Evolutionary conservation across 92 coral and sea anemone genomes (phyloP), one percentile per base, ranked within the genome.

Genomic region (Pocillopora meandrina): DNA sequence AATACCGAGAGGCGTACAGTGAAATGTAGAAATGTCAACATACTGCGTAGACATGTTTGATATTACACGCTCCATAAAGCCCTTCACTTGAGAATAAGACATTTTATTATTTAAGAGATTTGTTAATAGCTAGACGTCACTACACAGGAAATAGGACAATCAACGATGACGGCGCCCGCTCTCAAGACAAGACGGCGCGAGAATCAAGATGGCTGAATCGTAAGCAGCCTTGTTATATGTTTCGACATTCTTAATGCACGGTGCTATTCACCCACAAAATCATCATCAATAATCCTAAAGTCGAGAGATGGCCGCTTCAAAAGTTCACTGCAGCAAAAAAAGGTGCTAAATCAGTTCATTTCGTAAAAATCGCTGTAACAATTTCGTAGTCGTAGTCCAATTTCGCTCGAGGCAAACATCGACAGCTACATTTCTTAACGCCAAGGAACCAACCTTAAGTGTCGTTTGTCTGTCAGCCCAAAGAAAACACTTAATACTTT

Each of bases 161-260:
- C 56, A 70, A 70, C 20, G 70, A 36, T 17, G 74, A 70, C 56
- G 74, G 74, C 74, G 74, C 74, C 74, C 74, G 56, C 74, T 21
- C 56, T 34, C 74, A 16, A 49, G 74, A 36, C 56, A 10, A 70
- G 74, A 70, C 74, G 74, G 55, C 74, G 74, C 74, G 74, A 70
- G 56, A 36, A 10, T 55, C 55, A 36, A 70, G 21, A 36, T 70
- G 74, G 13, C 56, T 36, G 74, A 70, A 34, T 70, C 3, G 35
- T 35, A 70, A 70, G n/a, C 36, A 65, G 36, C 70, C 31, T 65
- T 19, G 68, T 18, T 26, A 47, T 68, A 34, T 23, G 11, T 19
- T 55, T 35, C 19, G 12, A 15, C 20, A 70, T 17, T 70, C 74
- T 11, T 6, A 7, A 36, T 36, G 42, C 55, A 5, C 19, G 8